These are phyloP conservation scores for Iselma pallidipennis DNA, from an alignment of 2,888 invertebrate species.

Conservation along the genomic window DNA sequence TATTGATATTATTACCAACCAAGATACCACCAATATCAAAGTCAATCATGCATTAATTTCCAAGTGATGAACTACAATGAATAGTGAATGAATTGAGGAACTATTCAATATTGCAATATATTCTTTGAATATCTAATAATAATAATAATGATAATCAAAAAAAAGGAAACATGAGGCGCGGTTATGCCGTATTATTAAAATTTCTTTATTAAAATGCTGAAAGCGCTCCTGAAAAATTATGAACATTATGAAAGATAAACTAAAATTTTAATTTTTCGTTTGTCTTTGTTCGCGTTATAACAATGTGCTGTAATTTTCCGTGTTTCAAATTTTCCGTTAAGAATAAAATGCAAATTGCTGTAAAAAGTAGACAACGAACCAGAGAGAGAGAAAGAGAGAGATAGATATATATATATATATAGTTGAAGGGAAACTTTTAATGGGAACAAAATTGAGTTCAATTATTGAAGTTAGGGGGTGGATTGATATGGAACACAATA, in stretches of 20 bases:
- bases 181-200: conserved; percentile 14
- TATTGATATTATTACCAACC: too few relatives aligned
- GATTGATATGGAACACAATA: not conserved
- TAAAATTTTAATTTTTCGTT: conserved; percentile 35
- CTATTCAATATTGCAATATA: not conserved
- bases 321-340: conserved; percentile 30
- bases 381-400: not conserved
- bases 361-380: conserved; percentile 72
- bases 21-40: too few relatives aligned
- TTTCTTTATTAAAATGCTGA: conserved; percentile 20
- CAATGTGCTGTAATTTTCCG: conserved; percentile 32
- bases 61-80: too few relatives aligned
- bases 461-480: conserved; percentile 2
- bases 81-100: too few relatives aligned
- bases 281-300: conserved; percentile 30
- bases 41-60: too few relatives aligned
- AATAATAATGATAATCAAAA: conserved; percentile 1
- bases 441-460: conserved; percentile 8
- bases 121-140: too few relatives aligned
- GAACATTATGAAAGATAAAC: conserved; percentile 26
- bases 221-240: conserved; percentile 13
- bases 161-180: not conserved
- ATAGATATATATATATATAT: too few relatives aligned
- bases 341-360: conserved; percentile 40
- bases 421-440: conserved; percentile 6